A percentile compares a stretch with the other conserved stretches of the same genome.
Evolutionary conservation across 1,140 invertebrate species (phyloP).

Genomic region (Psix sp.): DNA sequence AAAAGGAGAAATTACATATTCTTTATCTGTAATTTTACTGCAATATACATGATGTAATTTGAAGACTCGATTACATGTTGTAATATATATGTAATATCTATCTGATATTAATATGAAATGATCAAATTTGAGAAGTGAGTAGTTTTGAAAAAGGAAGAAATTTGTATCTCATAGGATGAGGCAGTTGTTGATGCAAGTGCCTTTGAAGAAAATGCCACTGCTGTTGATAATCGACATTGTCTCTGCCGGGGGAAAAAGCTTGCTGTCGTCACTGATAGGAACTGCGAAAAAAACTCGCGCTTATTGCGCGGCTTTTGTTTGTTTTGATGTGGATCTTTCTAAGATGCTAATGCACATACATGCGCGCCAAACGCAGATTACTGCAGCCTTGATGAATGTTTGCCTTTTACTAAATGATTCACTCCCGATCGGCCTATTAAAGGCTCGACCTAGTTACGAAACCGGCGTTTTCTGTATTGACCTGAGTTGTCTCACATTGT

Average conservation of each 20-base stretch:
- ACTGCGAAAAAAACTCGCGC: slow-evolving; percentile 43
- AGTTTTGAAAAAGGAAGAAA: no score
- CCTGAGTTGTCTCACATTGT: slow-evolving; percentile 26
- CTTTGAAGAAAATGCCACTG: slow-evolving; percentile 31
- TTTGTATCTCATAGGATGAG: no score
- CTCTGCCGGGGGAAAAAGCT: slow-evolving; percentile 21
- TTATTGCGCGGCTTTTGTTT: slow-evolving; percentile 40
- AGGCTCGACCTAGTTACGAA: slow-evolving; percentile 71
- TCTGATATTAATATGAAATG: no score
- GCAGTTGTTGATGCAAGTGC: not conserved
- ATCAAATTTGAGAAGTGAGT: no score
- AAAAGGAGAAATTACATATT: no score
- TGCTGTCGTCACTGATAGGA: slow-evolving; percentile 41
- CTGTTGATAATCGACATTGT: slow-evolving; percentile 53
- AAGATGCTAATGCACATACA: slow-evolving; percentile 13
- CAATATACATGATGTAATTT: no score
- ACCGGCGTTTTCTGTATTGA: slow-evolving; percentile 50
- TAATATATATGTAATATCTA: no score
- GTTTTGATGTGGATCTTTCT: slow-evolving; percentile 45
- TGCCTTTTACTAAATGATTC: slow-evolving; percentile 65
- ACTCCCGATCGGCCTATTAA: slow-evolving; percentile 64
- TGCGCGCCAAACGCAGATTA: slow-evolving; percentile 39
- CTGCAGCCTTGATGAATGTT: slow-evolving; percentile 64
- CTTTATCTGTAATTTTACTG: no score
- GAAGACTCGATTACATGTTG: no score